These are phyloP conservation scores for Mycetomoellerius zeteki DNA, from an alignment of 1,140 invertebrate genomes.

Conservation along the genomic window DNA sequence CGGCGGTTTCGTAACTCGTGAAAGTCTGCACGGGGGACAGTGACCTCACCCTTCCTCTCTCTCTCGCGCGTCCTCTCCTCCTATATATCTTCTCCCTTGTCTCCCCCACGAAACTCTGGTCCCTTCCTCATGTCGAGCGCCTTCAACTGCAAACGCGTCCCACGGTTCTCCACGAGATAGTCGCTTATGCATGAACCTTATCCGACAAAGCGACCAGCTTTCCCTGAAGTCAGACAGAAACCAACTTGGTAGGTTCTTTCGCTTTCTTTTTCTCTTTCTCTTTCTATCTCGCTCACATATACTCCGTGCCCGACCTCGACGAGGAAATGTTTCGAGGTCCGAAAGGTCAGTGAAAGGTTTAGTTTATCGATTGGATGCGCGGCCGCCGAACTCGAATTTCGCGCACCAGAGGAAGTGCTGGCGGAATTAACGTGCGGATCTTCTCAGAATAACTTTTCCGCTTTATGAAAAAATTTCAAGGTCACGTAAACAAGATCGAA, in stretches of 20 bases:
- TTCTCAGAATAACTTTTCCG: not conserved
- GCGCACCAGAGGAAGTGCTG: not conserved
- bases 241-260: not conserved
- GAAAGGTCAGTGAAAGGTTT: slow-evolving; percentile 82
- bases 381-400: slow-evolving; percentile 28
- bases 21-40: slow-evolving; percentile 86
- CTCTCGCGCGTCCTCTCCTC: slow-evolving; percentile 70
- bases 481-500: not conserved
- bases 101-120: slow-evolving; percentile 61
- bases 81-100: slow-evolving; percentile 35
- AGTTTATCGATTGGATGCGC: slow-evolving; percentile 52
- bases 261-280: slow-evolving; percentile 49
- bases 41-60: slow-evolving; percentile 83
- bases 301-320: slow-evolving; percentile 62
- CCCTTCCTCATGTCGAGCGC: slow-evolving; percentile 55
- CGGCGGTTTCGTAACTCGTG: slow-evolving; percentile 87
- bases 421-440: not conserved
- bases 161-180: slow-evolving; percentile 54
- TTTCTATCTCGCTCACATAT: slow-evolving; percentile 31
- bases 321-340: slow-evolving; percentile 68
- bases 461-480: slow-evolving; percentile 19
- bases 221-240: slow-evolving; percentile 64
- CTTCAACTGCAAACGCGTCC: slow-evolving; percentile 66
- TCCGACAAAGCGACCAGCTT: slow-evolving; percentile 60
- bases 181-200: slow-evolving; percentile 58